phyloP scores from a whole-genome alignment of 2,113 vertebrate species.

The Phyllostomus hastatus region DNA sequence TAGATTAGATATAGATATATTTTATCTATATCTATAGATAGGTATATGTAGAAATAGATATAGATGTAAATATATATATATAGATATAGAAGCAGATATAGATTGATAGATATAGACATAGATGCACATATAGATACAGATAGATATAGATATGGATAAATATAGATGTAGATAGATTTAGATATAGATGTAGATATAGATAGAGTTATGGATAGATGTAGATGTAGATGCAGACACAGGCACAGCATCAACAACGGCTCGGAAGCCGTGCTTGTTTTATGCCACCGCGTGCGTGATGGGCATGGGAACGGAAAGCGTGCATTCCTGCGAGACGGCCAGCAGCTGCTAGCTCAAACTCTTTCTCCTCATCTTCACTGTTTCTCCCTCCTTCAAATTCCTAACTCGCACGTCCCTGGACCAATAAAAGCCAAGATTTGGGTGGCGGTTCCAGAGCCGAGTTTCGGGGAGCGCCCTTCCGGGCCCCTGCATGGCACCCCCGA shows the following conservation, averaged over 20 bases:
- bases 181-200: no score
- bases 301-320: background rate
- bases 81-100: no score
- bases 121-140: no score
- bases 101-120: no score
- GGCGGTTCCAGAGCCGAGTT: background rate
- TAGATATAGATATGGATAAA: background rate
- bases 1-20: no score
- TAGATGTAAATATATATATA: no score
- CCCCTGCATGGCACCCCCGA: background rate
- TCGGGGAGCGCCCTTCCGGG: background rate
- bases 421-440: background rate
- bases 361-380: background rate
- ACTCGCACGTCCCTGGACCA: background rate
- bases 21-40: no score
- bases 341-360: background rate
- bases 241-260: background rate
- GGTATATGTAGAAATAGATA: no score
- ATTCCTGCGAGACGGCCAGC: background rate
- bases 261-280: background rate
- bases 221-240: no score
- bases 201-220: no score
- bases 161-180: no score
- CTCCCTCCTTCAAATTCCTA: background rate
- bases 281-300: background rate